Evolutionary conservation across 2,113 vertebrate species (phyloP).

Genomic region (Melospiza georgiana): DNA sequence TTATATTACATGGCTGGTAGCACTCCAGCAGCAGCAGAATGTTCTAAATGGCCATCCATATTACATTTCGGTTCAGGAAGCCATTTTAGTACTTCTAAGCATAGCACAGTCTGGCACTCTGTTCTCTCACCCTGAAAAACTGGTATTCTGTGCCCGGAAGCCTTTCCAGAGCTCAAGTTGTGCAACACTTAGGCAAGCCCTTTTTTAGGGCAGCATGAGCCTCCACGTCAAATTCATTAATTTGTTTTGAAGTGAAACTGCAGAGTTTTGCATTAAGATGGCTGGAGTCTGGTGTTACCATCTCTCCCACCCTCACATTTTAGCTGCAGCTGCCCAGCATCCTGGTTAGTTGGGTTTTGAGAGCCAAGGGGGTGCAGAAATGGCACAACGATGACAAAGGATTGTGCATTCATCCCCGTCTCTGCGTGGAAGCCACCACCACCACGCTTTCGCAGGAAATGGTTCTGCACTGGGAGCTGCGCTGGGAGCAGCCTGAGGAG

Average conservation of each 20-base stretch:
- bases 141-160: not conserved
- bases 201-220: not conserved
- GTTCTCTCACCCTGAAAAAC: not conserved
- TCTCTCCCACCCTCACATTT: not conserved
- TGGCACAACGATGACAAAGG: rapidly evolving
- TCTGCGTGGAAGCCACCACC: not conserved
- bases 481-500: not conserved
- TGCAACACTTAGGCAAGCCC: not conserved
- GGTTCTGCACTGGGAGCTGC: not conserved
- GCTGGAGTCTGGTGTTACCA: not conserved
- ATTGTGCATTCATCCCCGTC: rapidly evolving
- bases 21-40: not conserved
- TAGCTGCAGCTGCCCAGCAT: not conserved
- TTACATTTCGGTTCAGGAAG: not conserved
- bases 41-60: not conserved
- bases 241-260: not conserved
- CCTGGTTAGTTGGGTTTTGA: not conserved
- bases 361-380: not conserved
- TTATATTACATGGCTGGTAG: not conserved
- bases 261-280: not conserved
- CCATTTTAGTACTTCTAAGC: slow-evolving; percentile 35
- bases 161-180: not conserved
- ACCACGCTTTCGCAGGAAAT: not conserved
- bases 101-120: not conserved
- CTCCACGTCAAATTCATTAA: not conserved